Base-by-base conservation (phyloP, 2,113 vertebrate genomes). In the Illadopsis cleaveri region DNA sequence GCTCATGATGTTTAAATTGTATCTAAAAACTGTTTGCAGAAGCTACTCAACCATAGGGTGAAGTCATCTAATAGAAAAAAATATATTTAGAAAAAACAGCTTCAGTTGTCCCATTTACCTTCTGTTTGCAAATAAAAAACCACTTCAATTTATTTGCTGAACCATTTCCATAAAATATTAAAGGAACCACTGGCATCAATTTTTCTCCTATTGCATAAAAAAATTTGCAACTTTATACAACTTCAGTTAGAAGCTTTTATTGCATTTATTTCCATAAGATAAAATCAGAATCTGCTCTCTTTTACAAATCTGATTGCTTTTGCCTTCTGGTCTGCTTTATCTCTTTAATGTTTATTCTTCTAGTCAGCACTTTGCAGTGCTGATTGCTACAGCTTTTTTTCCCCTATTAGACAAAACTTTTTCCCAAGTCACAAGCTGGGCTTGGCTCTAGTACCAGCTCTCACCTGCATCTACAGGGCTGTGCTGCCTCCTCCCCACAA, bases 81-180 rank as follows among this genome's bases (percentile, higher is more conserved):
- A 24, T n/a, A 30, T 24, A 71, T 71, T 83, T 71, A 86, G 71
- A 80, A 83, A 79, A 64, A 60, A 80, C 83, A 73, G 56, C 72
- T 81, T 89, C 56, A 44, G 51, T 93, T 89, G 37, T 81, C 64
- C 80, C 90, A 95, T 96, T 94, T 97, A 86, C 90, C 93, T 95
- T 95, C 92, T 95, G 94, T 94, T 86, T 92, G 82, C 80, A 96
- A 96, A 92, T 92, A 94, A 93, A 96, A 95, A 92, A 93, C 6
- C 69, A 86, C 76, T 94, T 92, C 82, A 60, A 89, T 93, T 96
- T 96, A 96, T 97, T 89, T 96, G 83, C 76, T 89, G 82, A 96
- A 94, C 60, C 81, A 91, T 96, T 96, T 96, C 93, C 92, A 94
- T 97, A 97, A 96, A 96, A 94, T 97, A 96, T 96, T 96, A 97